Evolutionary conservation across 2,113 vertebrate species (phyloP).

Genomic region (Microtus montanus): DNA sequence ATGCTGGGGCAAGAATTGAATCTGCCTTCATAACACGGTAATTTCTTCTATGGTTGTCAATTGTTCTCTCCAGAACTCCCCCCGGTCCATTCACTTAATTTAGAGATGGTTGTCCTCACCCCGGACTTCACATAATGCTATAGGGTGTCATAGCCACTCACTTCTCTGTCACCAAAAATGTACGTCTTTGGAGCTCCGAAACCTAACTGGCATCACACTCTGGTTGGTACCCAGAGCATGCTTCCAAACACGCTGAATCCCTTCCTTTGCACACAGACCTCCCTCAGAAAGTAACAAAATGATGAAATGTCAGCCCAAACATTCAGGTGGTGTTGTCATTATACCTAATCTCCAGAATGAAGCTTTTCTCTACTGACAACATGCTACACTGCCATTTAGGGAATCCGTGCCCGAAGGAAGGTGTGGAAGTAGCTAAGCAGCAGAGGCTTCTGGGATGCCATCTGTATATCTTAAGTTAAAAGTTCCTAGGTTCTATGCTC

Average conservation of each 20-base stretch:
- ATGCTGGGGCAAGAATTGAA: neutral
- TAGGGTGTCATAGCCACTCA: neutral
- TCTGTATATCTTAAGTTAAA: neutral
- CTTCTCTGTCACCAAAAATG: neutral
- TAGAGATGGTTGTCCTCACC: neutral
- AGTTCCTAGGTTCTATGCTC: neutral
- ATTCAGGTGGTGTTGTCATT: neutral
- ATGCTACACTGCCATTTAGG: neutral
- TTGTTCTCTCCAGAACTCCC: neutral
- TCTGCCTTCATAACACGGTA: neutral
- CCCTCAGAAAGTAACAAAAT: neutral
- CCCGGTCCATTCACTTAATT: neutral
- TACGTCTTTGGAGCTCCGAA: neutral
- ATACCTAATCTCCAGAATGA: neutral
- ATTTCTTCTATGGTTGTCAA: neutral
- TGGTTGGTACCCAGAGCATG: neutral
- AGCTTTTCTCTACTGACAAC: neutral
- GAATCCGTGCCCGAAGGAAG: neutral
- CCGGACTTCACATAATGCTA: neutral
- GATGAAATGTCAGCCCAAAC: neutral
- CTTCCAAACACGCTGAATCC: neutral
- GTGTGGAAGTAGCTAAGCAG: no score
- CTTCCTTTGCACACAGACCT: neutral
- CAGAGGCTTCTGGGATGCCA: neutral
- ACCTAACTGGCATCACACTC: neutral